These are phyloP conservation scores for Planococcus citri DNA, from an alignment of 1,140 invertebrate species.

Conservation along the genomic window DNA sequence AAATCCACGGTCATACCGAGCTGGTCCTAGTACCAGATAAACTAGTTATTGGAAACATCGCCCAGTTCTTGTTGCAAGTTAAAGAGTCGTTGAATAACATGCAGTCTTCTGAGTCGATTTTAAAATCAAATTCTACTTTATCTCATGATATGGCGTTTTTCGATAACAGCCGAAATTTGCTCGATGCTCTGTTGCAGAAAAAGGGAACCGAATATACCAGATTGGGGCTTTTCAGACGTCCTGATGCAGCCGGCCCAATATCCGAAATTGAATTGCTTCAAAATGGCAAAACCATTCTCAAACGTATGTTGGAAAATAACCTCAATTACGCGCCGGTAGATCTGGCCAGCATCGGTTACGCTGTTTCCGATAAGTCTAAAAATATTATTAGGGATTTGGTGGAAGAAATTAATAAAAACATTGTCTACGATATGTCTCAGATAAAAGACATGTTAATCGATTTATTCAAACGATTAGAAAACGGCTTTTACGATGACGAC, in stretches of 20 bases:
- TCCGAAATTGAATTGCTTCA: background rate
- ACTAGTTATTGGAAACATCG: background rate
- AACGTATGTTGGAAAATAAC: background rate
- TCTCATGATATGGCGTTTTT: background rate
- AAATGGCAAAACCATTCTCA: background rate
- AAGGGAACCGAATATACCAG: background rate
- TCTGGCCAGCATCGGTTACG: constrained; percentile 23
- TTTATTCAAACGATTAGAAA: background rate
- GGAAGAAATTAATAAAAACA: background rate
- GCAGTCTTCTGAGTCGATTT: background rate
- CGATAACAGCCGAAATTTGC: constrained; percentile 1
- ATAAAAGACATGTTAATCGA: background rate
- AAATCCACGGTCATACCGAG: too few species aligned
- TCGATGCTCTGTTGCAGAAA: constrained; percentile 22
- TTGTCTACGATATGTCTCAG: background rate
- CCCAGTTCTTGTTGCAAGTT: background rate
- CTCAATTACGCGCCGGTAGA: background rate
- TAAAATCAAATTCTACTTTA: background rate
- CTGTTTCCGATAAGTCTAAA: constrained; percentile 23
- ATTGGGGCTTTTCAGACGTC: background rate
- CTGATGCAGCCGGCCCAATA: background rate
- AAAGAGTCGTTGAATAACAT: background rate
- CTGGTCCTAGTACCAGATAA: background rate
- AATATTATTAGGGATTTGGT: background rate
- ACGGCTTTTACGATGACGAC: background rate